Conservation (phyloP, 2,113 vertebrate species). For the Syngnathus scovelli region DNA sequence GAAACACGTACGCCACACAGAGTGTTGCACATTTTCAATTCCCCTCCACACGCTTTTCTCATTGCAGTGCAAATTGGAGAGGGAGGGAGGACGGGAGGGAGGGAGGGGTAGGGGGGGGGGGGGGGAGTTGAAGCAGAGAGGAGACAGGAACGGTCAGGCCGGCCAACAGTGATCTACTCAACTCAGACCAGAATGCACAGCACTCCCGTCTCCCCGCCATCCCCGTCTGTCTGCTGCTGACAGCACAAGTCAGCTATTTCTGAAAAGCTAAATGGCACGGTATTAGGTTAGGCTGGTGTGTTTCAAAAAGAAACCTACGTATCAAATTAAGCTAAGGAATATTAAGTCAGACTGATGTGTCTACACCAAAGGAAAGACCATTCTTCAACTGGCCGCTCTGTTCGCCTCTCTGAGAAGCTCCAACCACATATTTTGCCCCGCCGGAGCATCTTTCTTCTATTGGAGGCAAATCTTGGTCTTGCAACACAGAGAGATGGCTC, state of each 20-base stretch:
- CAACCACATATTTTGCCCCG: no score
- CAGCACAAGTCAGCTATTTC: conserved; percentile 34
- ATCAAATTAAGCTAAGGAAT: conserved; percentile 4
- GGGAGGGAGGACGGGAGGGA: conserved; percentile 7
- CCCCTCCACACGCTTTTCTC: conserved; percentile 68
- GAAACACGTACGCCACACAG: conserved; percentile 35
- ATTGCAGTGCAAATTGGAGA: conserved; percentile 59
- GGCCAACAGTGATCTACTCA: conserved; percentile 62
- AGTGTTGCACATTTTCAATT: conserved; percentile 53
- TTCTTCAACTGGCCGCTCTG: conserved; percentile 1
- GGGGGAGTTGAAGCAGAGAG: conserved; percentile 50
- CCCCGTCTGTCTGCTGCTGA: conserved; percentile 29
- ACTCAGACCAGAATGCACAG: conserved; percentile 74
- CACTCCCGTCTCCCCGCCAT: conserved; percentile 21
- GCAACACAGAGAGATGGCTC: no score
- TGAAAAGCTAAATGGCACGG: conserved; percentile 16
- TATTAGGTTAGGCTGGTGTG: neutral
- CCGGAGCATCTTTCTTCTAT: no score
- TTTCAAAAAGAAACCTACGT: conserved; percentile 7
- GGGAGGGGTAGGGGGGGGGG: conserved; percentile 25
- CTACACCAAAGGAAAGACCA: conserved; percentile 1
- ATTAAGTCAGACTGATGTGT: neutral
- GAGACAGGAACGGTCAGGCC: conserved; percentile 52
- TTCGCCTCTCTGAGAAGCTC: conserved; percentile 5
- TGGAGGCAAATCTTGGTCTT: no score